These are phyloP conservation scores for Grammomys dolichurus DNA, from an alignment of 2,113 vertebrate genomes.

Conservation along the genomic window DNA sequence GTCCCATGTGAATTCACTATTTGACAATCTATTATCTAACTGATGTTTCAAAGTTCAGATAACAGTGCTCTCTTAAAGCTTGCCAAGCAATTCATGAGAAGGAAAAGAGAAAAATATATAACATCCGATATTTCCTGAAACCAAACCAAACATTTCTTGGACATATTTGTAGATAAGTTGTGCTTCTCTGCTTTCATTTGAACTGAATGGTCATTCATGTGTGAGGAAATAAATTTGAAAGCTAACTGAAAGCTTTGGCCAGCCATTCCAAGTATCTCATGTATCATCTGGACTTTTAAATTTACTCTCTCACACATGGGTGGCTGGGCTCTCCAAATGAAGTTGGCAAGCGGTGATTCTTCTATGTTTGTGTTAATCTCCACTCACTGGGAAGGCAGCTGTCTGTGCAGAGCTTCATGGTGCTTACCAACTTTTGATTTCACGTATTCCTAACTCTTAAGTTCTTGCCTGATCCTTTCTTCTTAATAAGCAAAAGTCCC, in stretches of 20 bases:
- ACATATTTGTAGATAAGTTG: constrained; percentile 56
- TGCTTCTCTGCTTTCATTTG: constrained; percentile 57
- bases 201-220: constrained; percentile 30
- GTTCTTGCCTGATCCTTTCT: constrained; percentile 9
- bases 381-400: constrained; percentile 5
- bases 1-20: not conserved
- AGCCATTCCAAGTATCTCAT: not conserved
- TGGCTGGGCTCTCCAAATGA: constrained; percentile 61
- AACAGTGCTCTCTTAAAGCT: not conserved
- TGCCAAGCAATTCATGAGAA: not conserved
- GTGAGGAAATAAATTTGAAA: constrained; percentile 67
- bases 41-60: not conserved
- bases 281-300: constrained; percentile 62
- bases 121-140: constrained; percentile 40
- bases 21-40: not conserved
- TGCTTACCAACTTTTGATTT: constrained; percentile 3
- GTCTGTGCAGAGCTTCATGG: not conserved
- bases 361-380: constrained; percentile 60
- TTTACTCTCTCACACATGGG: constrained; percentile 40
- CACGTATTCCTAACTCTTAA: not conserved
- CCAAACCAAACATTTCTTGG: constrained; percentile 56
- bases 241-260: constrained; percentile 51
- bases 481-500: not conserved
- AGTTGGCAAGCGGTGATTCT: constrained; percentile 45
- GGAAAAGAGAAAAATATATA: not conserved